phyloP scores from a whole-genome alignment of 37 sponge, comb jelly and placozoan species.

The Mnemiopsis leidyi region DNA sequence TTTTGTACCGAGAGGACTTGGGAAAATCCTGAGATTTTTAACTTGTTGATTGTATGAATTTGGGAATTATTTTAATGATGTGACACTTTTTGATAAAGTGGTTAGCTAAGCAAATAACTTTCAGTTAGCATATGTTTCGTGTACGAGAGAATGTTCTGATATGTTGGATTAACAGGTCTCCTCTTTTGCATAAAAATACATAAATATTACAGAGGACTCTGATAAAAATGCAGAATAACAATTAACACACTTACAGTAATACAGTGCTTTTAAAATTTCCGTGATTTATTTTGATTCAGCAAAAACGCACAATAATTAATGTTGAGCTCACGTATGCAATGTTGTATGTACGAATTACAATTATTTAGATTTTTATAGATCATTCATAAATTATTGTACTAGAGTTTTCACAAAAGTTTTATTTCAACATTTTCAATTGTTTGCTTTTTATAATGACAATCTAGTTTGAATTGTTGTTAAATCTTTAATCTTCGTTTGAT shows the following conservation, averaged over 20 bases:
- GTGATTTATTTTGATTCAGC: too few relatives aligned
- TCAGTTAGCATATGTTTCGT: too few relatives aligned
- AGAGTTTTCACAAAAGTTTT: neutral
- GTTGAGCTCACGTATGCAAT: neutral
- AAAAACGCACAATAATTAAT: too few relatives aligned
- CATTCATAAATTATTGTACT: neutral
- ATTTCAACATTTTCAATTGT: neutral
- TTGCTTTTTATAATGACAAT: neutral
- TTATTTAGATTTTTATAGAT: neutral
- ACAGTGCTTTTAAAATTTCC: too few relatives aligned
- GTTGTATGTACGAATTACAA: neutral
- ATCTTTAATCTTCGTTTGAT: neutral
- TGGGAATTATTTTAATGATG: neutral
- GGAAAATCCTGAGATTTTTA: neutral
- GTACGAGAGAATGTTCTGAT: too few relatives aligned
- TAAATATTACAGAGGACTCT: too few relatives aligned
- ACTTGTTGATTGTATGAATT: neutral
- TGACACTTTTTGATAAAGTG: neutral
- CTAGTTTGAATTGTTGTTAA: neutral
- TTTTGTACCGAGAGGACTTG: neutral
- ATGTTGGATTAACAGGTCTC: too few relatives aligned
- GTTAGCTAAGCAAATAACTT: too few relatives aligned
- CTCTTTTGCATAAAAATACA: too few relatives aligned
- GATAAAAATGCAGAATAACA: too few relatives aligned
- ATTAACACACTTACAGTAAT: too few relatives aligned